Evolutionary conservation across 2,113 vertebrate genomes (phyloP), one percentile per base, ranked within the genome.

Genomic region (Cyrtonyx montezumae): DNA sequence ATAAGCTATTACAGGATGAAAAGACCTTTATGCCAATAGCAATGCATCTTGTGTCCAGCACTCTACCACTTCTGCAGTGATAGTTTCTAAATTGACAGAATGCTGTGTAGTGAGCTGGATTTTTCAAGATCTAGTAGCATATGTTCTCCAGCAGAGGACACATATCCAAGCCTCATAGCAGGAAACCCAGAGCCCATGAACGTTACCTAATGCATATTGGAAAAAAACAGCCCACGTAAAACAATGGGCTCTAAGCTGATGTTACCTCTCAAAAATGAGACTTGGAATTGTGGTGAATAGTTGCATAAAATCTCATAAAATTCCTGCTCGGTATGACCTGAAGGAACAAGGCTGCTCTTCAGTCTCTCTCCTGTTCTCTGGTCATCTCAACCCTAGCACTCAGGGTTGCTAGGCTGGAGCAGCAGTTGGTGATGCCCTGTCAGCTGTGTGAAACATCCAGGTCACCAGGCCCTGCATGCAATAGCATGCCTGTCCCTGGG

Each of bases 401-500:
- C 40, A 40, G 40, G 40, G 40, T 40, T 40, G 12, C 40, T 40
- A 40, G 30, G 7, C 37, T 53, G 37, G 65, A 68, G 53, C n/a
- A 32, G 28, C 37, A 1, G 0, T 49, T 69, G 67, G 16, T 69
- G 71, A 25, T 1, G 1, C 40, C 45, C 59, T 77, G 30, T 18
- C 13, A 13, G 40, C 53, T 48, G 13, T 28, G 56, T 74, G 45
- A 69, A 75, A 53, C 23, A 46, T 37, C 14, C 30, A 40, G 18
- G 40, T 49, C 43, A 40, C 17, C 1, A 0, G 4, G n/a, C 68
- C 17, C 42, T n/a, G n/a, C 0, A 0, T 26, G 45, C 13, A 51
- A 19, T 0, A 0, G 32, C 17, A 56, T 55, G 11, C 28, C 56
- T 69, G n/a, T 21, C 6, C 7, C 53, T 1, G 0, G 12, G 17